Base-by-base conservation (phyloP, 1,140 invertebrate genomes). In the Pomacea maculata region DNA sequence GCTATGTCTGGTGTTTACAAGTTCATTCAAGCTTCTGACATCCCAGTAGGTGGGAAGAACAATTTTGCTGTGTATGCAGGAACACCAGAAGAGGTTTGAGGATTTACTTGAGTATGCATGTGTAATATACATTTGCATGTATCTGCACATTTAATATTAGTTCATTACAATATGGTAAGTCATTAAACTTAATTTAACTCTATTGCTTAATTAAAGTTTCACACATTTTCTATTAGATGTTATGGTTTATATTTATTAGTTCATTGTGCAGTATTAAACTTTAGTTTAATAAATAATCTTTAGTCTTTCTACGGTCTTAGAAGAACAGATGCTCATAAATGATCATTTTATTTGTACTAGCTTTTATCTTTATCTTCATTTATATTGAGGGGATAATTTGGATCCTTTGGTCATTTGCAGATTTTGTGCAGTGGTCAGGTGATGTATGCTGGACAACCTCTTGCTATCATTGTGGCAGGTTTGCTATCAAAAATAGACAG, bases 381-480 rank as follows among this genome's bases (percentile, higher is more conserved):
- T 65, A n/a, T n/a, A n/a, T 19, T 17, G 7, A 17, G 21, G 67
- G 11, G 1, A 70, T 34, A 25, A n/a, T 12, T n/a, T 25, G 29
- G 4, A 25, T 19, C 70, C 19, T 21, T 78, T 65, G 34, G 65
- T 72, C 52, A n/a, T 17, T 25, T 34, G 11, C 83, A 92, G 91
- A 83, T 92, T 34, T 93, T 94, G 75, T 92, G 81, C 55, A 85
- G 82, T 75, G 86, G 85, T 34, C 73, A 84, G 63, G 87, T 89
- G 4, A 54, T 81, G 25, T 88, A 86, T 82, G 94, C 95, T 75
- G 92, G 92, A 8, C 92, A 92, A 80, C 83, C 92, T 14, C 25
- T 93, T 17, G 92, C 90, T 34, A 70, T 93, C 14, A 87, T 93
- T 57, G 86, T 93, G 7, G 92, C 92, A 80, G 87, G 88, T 89